Evolutionary conservation across 2,113 vertebrate species (phyloP), one percentile per base, ranked within the genome.

Genomic region (Cranoglanis bouderius): DNA sequence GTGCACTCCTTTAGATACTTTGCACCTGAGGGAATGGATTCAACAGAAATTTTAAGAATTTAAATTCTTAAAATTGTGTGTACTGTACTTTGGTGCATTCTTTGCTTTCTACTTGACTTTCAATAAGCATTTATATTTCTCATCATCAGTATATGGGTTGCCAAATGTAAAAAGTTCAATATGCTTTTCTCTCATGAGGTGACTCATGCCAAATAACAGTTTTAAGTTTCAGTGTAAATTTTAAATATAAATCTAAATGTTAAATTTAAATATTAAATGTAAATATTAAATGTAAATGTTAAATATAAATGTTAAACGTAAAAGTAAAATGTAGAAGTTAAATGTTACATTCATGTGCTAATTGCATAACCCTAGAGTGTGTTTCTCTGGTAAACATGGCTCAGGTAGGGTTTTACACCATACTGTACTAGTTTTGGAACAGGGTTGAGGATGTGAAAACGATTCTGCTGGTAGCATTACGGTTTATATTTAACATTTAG

Each of bases 1-100:
- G 95, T 93, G 89, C 96, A 96, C 24, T 95, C 93, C 0, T 93
- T 0, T 46, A 95, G 88, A 70, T 96, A 67, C 2, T 88, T 21
- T 0, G 88, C 49, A 59, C 95, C 95, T 96, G 77, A 43, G 89
- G n/a, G 35, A 77, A 82, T 82, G 40, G n/a, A 24, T 9, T 63
- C 0, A 55, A 32, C 0, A 65, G 8, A 13, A 32, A 57, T 63
- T n/a, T 49, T 35, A 38, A 46, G 8, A 74, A 38, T n/a, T n/a
- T n/a, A n/a, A n/a, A n/a, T n/a, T n/a, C n/a, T n/a, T n/a, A n/a
- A n/a, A n/a, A n/a, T n/a, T n/a, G n/a, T n/a, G n/a, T n/a, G n/a
- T n/a, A n/a, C 8, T 49, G 46, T 49, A 59, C 24, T 35, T 46
- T 38, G 26, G 29, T 29, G 26, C 63, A 65, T n/a, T 67, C 35